Evolutionary conservation across 2,888 invertebrate species (phyloP), one percentile per base, ranked within the genome.

Genomic region (Magallana nippona): DNA sequence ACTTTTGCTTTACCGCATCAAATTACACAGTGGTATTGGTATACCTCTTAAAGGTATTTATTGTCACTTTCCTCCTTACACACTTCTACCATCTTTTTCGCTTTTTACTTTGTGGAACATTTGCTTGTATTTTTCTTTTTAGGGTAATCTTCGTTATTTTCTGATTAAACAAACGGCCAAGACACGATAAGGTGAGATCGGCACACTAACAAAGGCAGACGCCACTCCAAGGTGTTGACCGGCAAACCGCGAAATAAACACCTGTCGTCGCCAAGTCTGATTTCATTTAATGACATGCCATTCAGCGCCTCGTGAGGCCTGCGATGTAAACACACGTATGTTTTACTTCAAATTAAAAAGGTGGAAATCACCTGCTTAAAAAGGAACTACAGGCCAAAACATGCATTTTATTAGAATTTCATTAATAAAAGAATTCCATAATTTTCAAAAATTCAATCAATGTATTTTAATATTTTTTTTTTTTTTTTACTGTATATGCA

Each of bases 251-350:
- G 83, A 84, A 79, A 84, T 86, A 86, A 86, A 86, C 85, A 86
- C 85, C 85, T 86, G 85, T 86, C 85, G 83, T 83, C 85, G 77
- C 57, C n/a, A 86, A 84, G 85, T 86, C 85, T 86, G 84, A 82
- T 84, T 82, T 79, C 82, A 58, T 82, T 83, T 79, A 83, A 84
- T 84, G 81, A 84, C 84, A 84, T 82, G 82, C 84, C 84, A 78
- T 82, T 63, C 60, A 78, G 71, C 71, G 57, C 82, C 82, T 79
- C 82, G 82, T 44, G 84, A 62, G 82, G 82, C 71, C 71, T 84
- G 77, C 82, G 84, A 82, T 80, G 79, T 84, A 84, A 84, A 84
- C 84, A 84, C 71, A 79, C 58, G 79, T 78, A 57, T 79, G 82
- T 82, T 71, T 79, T 82, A 84, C 82, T 82, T 80, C 84, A 84